These are phyloP conservation scores for Parazoanthus swiftii DNA, from an alignment of 92 coral and sea anemone species.

Conservation along the genomic window DNA sequence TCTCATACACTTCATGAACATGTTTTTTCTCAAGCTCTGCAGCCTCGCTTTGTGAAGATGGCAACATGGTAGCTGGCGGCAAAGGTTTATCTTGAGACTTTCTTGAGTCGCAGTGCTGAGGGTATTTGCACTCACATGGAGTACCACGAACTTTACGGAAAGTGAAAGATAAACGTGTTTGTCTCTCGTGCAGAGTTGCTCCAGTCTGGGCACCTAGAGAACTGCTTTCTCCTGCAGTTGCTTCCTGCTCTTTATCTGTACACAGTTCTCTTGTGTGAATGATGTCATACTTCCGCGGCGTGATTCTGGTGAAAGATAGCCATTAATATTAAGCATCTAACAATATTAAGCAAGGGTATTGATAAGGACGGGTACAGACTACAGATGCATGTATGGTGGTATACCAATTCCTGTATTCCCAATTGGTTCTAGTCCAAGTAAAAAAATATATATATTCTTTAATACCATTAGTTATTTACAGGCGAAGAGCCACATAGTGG, in stretches of 20 bases:
- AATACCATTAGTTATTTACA: too few species aligned
- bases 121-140: conserved; percentile 76
- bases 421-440: too few species aligned
- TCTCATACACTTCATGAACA: conserved; percentile 92
- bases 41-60: conserved; percentile 75
- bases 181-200: conserved; percentile 78
- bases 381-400: too few species aligned
- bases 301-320: conserved; percentile 62
- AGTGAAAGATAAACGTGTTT: conserved; percentile 83
- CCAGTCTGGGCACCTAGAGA: conserved; percentile 47
- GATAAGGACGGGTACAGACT: too few species aligned
- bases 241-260: conserved; percentile 32
- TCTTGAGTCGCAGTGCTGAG: conserved; percentile 81
- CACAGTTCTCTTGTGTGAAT: conserved; percentile 34
- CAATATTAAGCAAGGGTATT: neutral
- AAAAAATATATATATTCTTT: too few species aligned
- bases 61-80: conserved; percentile 55
- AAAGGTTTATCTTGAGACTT: conserved; percentile 33
- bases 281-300: conserved; percentile 94
- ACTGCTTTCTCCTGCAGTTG: conserved; percentile 5
- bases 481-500: too few species aligned
- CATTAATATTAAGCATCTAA: neutral
- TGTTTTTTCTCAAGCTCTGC: conserved; percentile 73
- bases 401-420: too few species aligned
- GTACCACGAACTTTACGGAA: conserved; percentile 84